Conservation (phyloP, 1,140 invertebrate genomes). For the Ladona fulva region DNA sequence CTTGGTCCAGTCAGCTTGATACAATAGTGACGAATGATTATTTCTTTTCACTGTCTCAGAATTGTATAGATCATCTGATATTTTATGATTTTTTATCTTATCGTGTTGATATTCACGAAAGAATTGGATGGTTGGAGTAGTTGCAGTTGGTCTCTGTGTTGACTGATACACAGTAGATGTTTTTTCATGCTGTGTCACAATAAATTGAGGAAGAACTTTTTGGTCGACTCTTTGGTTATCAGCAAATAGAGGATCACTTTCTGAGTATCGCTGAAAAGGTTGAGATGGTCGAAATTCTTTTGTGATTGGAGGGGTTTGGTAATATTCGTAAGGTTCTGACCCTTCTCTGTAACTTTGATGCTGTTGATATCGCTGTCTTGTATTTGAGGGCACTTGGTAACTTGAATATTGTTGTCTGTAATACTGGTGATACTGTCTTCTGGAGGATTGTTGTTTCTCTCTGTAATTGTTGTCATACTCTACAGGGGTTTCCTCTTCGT, state of each 20-base stretch:
- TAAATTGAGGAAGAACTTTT: background rate
- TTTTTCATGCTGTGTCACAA: background rate
- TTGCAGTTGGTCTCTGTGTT: too few species aligned
- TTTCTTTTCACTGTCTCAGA: too few species aligned
- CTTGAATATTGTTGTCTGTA: background rate
- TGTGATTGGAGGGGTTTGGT: background rate
- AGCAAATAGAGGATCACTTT: slow-evolving; percentile 26
- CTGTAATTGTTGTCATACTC: background rate
- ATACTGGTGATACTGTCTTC: background rate
- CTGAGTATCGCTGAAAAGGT: slow-evolving; percentile 19
- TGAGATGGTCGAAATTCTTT: slow-evolving; percentile 1
- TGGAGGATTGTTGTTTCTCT: background rate
- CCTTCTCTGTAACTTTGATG: background rate
- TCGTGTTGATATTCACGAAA: too few species aligned
- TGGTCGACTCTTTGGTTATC: background rate
- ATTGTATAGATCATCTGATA: too few species aligned
- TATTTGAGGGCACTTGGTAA: background rate
- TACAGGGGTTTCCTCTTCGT: too few species aligned
- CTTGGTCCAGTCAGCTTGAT: too few species aligned
- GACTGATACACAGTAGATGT: background rate
- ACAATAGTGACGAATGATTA: too few species aligned
- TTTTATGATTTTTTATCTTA: too few species aligned
- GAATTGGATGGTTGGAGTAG: too few species aligned
- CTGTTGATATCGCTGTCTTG: background rate
- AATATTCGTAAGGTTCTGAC: background rate